phyloP scores from a whole-genome alignment of 2,113 vertebrate genomes.

The Zosterops pallidus region DNA sequence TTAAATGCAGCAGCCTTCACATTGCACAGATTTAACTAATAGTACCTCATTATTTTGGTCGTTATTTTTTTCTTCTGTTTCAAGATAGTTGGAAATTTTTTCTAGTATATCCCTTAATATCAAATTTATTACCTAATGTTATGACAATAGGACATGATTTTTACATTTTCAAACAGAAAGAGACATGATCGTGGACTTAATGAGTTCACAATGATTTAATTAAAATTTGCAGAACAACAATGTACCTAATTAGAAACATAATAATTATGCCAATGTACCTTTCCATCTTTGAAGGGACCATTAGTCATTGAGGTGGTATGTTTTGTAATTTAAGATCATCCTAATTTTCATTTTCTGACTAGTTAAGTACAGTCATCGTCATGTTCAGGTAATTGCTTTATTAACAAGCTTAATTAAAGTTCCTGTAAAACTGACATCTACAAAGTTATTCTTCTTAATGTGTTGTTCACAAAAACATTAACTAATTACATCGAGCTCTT shows the following conservation, averaged over 20 bases:
- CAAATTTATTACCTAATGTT: slow-evolving; percentile 18
- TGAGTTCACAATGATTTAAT: slow-evolving; percentile 72
- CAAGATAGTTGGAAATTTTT: not conserved
- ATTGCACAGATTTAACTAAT: not conserved
- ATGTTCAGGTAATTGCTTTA: slow-evolving; percentile 76
- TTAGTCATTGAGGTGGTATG: slow-evolving; percentile 57
- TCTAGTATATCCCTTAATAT: not conserved
- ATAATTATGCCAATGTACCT: slow-evolving; percentile 66
- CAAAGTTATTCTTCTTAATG: slow-evolving; percentile 68
- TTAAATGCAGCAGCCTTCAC: not conserved
- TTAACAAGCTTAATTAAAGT: slow-evolving; percentile 75
- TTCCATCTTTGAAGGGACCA: slow-evolving; percentile 52
- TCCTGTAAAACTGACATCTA: slow-evolving; percentile 68
- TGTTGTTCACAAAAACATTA: slow-evolving; percentile 69
- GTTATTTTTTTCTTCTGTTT: not conserved
- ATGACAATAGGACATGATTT: slow-evolving; percentile 32
- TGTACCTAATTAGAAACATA: slow-evolving; percentile 62
- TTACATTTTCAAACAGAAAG: slow-evolving; percentile 61
- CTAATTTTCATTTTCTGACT: slow-evolving; percentile 72
- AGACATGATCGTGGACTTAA: slow-evolving; percentile 64
- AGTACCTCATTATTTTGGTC: not conserved
- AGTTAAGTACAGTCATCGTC: slow-evolving; percentile 55
- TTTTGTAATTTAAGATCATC: slow-evolving; percentile 68
- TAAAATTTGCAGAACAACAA: slow-evolving; percentile 65
- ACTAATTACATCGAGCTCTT: slow-evolving; percentile 66